These are phyloP conservation scores for Eueides isabella DNA, from an alignment of 1,140 invertebrate species.

Conservation along the genomic window DNA sequence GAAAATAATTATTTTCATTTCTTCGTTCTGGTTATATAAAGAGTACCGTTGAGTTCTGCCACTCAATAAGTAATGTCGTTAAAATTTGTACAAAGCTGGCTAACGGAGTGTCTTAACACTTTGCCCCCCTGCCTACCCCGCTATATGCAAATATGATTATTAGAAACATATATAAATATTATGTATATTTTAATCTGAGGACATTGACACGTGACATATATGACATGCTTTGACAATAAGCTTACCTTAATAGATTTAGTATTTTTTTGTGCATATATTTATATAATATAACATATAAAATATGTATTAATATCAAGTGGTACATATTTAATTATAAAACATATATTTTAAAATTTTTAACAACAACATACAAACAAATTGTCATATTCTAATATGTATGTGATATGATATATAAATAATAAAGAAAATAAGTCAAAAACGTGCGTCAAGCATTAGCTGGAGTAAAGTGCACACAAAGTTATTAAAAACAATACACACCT, in stretches of 20 bases:
- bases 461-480: slow-evolving; percentile 17
- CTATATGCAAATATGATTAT: too few species aligned
- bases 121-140: too few species aligned
- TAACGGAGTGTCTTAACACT: too few species aligned
- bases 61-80: too few species aligned
- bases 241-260: background rate
- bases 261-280: too few species aligned
- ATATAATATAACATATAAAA: too few species aligned
- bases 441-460: background rate
- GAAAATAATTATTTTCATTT: too few species aligned
- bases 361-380: background rate
- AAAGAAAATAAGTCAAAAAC: background rate
- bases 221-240: background rate
- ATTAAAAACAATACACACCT: slow-evolving; percentile 67
- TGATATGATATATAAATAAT: slow-evolving; percentile 1
- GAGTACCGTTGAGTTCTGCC: too few species aligned
- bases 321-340: too few species aligned
- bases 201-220: background rate
- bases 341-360: background rate
- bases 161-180: background rate
- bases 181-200: background rate
- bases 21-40: too few species aligned
- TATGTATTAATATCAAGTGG: too few species aligned
- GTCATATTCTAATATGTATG: background rate
- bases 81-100: too few species aligned